Conservation (phyloP, 2,797 vertebrate species). For the Chromis chromis region DNA sequence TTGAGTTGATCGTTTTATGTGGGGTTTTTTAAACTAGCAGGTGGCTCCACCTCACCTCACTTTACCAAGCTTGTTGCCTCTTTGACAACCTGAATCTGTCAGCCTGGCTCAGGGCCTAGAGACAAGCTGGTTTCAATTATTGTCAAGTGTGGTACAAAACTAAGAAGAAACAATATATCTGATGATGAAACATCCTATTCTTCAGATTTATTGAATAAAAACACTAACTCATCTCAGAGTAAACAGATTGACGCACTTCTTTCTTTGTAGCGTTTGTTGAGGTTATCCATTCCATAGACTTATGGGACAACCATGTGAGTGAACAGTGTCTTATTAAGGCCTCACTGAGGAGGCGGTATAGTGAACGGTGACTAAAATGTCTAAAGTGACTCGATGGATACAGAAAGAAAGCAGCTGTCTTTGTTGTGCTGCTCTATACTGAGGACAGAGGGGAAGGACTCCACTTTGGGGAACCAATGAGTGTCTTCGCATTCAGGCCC, state of each 20-base stretch:
- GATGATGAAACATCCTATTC: conserved; percentile 38
- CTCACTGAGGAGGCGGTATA: conserved; percentile 30
- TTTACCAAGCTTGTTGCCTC: conserved; percentile 53
- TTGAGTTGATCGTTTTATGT: conserved; percentile 27
- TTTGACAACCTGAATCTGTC: conserved; percentile 41
- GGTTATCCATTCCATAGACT: conserved; percentile 73
- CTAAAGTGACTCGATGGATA: conserved; percentile 19
- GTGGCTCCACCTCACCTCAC: conserved; percentile 61
- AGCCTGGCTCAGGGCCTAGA: conserved; percentile 29
- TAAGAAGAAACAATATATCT: conserved; percentile 48
- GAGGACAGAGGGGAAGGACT: conserved; percentile 19
- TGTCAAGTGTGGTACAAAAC: conserved; percentile 58
- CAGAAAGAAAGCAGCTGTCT: conserved; percentile 18
- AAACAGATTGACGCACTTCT: conserved; percentile 63
- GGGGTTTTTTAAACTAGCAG: conserved; percentile 39
- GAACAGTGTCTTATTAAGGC: conserved; percentile 58
- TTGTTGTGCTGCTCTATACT: conserved; percentile 30
- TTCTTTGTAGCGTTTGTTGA: conserved; percentile 68
- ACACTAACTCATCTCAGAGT: conserved; percentile 56
- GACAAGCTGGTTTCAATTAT: conserved; percentile 43
- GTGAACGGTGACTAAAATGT: conserved; percentile 21
- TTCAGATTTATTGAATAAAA: conserved; percentile 72
- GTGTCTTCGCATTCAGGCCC: conserved; percentile 42
- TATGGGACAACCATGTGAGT: conserved; percentile 50
- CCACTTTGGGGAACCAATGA: conserved; percentile 17